Base-by-base conservation (phyloP, 2,888 invertebrate species). In the Agrochola lota region DNA sequence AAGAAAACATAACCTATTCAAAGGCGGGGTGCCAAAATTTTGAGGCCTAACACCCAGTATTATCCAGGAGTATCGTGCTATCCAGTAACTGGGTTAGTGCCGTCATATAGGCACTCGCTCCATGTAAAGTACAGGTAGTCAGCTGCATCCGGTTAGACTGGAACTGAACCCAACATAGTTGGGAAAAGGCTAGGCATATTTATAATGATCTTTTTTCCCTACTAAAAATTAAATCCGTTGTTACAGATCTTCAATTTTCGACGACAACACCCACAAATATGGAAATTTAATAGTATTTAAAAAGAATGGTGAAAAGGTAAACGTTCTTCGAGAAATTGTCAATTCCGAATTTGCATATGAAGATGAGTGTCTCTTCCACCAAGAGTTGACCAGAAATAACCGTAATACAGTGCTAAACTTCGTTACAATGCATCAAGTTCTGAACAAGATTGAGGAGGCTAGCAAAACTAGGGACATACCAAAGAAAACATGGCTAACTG, bases 231-330 rank as follows among this genome's bases (percentile, higher is more conserved):
- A 30, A 15, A 23, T 52, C 40, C 73, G 55, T 81, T 74, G 60
- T 92, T 91, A 35, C 90, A 96, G 96, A 77, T 85, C 88, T n/a
- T 93, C 96, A 6, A 93, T 96, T 62, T 95, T 96, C 71, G 92
- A 95, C 68, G 91, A 93, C 70, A 95, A 94, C 78, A 88, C 93
- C 15, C 95, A 96, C 82, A 95, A 94, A 88, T 96, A 92, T 87
- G 96, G 96, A 0, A 94, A 95, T n/a, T 73, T 96, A 43, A 80
- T 90, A 0, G 79, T 94, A 7, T 88, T 90, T 74, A 88, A 85
- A 35, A 78, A 75, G 3, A 86, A 92, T 17, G 93, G 92, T 0
- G 83, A 88, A 46, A 23, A 81, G 0, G 83, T 90, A 7, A 88
- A 88, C 26, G 71, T 94, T 6, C 90, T 91, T 11, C 85, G 89